phyloP scores from a whole-genome alignment of 2,888 invertebrate genomes.

The Dascillus cervinus region DNA sequence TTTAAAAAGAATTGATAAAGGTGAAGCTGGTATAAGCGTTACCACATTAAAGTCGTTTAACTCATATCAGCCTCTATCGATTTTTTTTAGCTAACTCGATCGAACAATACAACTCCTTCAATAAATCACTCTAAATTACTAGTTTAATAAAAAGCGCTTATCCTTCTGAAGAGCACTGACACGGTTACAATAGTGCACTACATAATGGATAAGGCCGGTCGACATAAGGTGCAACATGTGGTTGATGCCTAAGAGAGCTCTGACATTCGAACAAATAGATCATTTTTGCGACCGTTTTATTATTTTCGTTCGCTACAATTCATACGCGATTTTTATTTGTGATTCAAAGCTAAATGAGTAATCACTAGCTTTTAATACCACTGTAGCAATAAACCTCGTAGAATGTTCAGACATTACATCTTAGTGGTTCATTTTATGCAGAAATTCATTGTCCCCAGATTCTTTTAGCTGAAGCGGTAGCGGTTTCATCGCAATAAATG shows the following conservation, averaged over 20 bases:
- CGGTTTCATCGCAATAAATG: too few species aligned
- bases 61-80: too few species aligned
- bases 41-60: too few species aligned
- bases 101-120: slow-evolving; percentile 16
- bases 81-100: too few species aligned
- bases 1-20: too few species aligned
- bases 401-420: too few species aligned
- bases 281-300: slow-evolving; percentile 9
- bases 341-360: slow-evolving; percentile 4
- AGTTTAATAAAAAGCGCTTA: slow-evolving; percentile 29
- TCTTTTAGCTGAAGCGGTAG: slow-evolving; percentile 5
- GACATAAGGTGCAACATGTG: slow-evolving; percentile 10
- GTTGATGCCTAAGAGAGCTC: slow-evolving; percentile 6
- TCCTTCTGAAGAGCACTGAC: slow-evolving; percentile 22
- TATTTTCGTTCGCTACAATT: slow-evolving; percentile 7
- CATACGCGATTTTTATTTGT: slow-evolving; percentile 5
- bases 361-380: slow-evolving; percentile 5
- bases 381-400: slow-evolving; percentile 6
- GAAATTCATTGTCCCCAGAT: slow-evolving; percentile 21
- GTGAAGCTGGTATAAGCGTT: too few species aligned
- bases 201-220: slow-evolving; percentile 18
- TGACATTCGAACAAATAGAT: slow-evolving; percentile 12
- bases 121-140: slow-evolving; percentile 30
- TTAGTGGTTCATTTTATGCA: slow-evolving; percentile 22
- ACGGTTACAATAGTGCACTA: slow-evolving; percentile 21